Percentiles rank a stretch among this genome's conserved stretches.
Evolutionary conservation across 2,888 invertebrate species (phyloP).

Genomic region (Ophion slaviceki): DNA sequence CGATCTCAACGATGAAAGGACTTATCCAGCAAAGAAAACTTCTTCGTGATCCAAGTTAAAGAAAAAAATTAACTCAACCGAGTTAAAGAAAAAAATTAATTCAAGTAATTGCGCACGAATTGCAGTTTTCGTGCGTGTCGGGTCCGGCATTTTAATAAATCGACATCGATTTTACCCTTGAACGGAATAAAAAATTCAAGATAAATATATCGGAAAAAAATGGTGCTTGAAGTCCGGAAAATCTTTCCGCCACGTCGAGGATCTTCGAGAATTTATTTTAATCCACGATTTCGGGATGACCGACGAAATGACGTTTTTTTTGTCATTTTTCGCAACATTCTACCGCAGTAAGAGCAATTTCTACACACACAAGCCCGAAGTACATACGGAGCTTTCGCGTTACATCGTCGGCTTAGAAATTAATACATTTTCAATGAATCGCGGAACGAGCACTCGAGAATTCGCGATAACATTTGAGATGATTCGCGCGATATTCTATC

Average conservation of each 20-base stretch:
- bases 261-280: neutral
- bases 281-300: neutral
- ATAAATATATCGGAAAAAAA: neutral
- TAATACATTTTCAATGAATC: neutral
- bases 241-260: neutral
- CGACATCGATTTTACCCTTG: neutral
- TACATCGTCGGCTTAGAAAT: neutral
- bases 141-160: no score
- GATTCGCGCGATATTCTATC: neutral
- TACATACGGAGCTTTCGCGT: neutral
- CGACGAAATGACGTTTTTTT: neutral
- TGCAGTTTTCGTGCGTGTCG: neutral
- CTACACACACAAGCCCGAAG: neutral
- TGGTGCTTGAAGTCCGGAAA: neutral
- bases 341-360: neutral
- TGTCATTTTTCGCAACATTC: neutral
- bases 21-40: constrained; percentile 15
- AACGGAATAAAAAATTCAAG: neutral
- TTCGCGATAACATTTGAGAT: neutral
- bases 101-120: neutral
- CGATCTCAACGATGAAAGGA: neutral
- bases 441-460: neutral
- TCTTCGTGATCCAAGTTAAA: neutral
- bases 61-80: no score
- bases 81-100: no score